phyloP scores from a whole-genome alignment of 2,113 vertebrate species.

The Trematocara macrostoma region DNA sequence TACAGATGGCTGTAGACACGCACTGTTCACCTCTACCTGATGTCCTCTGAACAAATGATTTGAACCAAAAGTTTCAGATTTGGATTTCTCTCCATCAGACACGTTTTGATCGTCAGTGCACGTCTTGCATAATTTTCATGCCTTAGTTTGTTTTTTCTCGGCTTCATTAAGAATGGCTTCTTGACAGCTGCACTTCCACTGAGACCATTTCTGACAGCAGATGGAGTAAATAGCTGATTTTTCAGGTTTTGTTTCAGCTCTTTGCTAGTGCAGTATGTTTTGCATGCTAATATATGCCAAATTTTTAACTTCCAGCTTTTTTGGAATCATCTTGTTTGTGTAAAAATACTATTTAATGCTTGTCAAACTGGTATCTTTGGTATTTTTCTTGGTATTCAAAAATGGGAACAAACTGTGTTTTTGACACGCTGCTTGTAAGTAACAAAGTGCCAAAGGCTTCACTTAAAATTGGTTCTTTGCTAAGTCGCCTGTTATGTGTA shows the following conservation, averaged over 20 bases:
- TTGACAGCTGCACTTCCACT: neutral
- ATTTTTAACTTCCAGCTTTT: fast-evolving
- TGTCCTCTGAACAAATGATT: neutral
- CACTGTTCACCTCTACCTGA: neutral
- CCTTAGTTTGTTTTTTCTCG: neutral
- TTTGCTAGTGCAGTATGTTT: neutral
- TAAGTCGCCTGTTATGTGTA: neutral
- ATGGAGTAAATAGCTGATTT: neutral
- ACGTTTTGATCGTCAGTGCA: fast-evolving
- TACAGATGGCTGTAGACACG: neutral
- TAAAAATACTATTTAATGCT: neutral
- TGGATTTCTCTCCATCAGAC: neutral
- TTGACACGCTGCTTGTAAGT: neutral
- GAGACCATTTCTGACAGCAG: neutral
- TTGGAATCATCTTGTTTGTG: fast-evolving
- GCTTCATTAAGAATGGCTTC: neutral
- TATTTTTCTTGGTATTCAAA: neutral
- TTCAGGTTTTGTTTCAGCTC: neutral
- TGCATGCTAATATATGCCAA: neutral
- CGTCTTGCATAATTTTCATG: neutral
- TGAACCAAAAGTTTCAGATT: neutral
- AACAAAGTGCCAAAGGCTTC: neutral
- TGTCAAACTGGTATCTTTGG: fast-evolving
- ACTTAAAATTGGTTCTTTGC: neutral
- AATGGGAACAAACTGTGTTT: neutral